These are phyloP conservation scores for Gisinianus flammeolus DNA, from an alignment of 2,888 invertebrate species.

Conservation along the genomic window DNA sequence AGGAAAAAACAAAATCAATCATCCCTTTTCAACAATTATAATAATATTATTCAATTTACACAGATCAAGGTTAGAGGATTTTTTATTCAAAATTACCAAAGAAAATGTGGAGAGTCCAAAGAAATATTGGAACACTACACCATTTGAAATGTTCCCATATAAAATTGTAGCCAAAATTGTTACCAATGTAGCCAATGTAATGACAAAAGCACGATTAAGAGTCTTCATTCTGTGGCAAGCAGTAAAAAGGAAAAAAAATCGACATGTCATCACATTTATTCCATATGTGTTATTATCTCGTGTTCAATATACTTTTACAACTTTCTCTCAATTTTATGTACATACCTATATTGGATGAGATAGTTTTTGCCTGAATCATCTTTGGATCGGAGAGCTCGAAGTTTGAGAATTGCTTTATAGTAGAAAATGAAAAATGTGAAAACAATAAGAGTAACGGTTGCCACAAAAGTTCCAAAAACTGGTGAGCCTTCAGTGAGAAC, in stretches of 20 bases:
- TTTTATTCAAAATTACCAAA: no score
- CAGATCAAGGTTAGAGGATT: no score
- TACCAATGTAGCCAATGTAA: constrained; percentile 43
- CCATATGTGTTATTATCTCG: no score
- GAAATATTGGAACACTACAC: constrained; percentile 43
- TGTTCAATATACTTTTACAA: no score
- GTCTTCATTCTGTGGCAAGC: constrained; percentile 45
- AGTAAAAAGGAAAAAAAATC: neutral
- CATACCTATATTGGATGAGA: constrained; percentile 32
- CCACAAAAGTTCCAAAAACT: constrained; percentile 49
- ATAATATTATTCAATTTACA: no score
- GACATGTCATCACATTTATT: neutral
- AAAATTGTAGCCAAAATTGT: constrained; percentile 46
- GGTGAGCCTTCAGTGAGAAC: constrained; percentile 49
- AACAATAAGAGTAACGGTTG: constrained; percentile 43
- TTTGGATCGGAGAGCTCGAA: constrained; percentile 21
- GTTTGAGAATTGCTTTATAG: constrained; percentile 46
- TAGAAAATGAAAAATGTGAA: constrained; percentile 43
- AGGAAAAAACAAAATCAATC: neutral
- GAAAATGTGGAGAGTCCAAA: constrained; percentile 43
- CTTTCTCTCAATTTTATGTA: neutral
- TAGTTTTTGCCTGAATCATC: constrained; percentile 24
- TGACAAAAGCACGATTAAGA: constrained; percentile 46
- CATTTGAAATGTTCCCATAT: constrained; percentile 43
- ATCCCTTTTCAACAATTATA: neutral